phyloP scores from a whole-genome alignment of 2,888 invertebrate genomes.

The Sabatieria punctata region DNA sequence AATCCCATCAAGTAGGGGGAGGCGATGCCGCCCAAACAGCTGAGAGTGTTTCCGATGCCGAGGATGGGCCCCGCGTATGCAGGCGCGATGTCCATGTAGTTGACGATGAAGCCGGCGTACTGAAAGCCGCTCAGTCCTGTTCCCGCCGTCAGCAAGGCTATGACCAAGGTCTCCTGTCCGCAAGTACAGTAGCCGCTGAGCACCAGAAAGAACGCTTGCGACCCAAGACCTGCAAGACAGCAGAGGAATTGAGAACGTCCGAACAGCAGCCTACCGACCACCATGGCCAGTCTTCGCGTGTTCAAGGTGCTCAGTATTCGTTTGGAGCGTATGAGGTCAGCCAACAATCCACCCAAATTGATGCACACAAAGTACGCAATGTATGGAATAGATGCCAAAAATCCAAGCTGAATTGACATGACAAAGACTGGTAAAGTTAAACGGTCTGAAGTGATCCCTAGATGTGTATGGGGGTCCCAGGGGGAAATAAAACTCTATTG shows the following conservation, averaged over 20 bases:
- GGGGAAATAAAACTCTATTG: no score
- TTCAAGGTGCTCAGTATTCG: conserved; percentile 22
- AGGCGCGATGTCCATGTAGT: conserved; percentile 28
- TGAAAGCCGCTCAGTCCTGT: conserved; percentile 28
- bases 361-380: conserved; percentile 28
- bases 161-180: conserved; percentile 26
- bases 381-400: conserved; percentile 29
- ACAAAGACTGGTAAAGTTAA: no score
- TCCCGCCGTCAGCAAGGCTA: conserved; percentile 18
- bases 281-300: conserved; percentile 27
- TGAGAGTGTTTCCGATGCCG: conserved; percentile 29
- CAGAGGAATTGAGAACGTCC: no score
- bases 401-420: conserved; percentile 29
- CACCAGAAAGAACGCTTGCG: conserved; percentile 28
- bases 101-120: conserved; percentile 23
- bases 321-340: conserved; percentile 22
- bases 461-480: no score
- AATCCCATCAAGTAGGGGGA: conserved; percentile 23
- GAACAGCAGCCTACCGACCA: conserved; percentile 20
- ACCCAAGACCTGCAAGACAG: conserved; percentile 20
- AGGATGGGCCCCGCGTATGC: conserved; percentile 22
- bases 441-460: no score
- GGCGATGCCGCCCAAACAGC: conserved; percentile 30
- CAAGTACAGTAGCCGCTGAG: conserved; percentile 24
- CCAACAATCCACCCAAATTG: conserved; percentile 24